phyloP scores from a whole-genome alignment of 2,797 vertebrate species.

The Natrix natrix region DNA sequence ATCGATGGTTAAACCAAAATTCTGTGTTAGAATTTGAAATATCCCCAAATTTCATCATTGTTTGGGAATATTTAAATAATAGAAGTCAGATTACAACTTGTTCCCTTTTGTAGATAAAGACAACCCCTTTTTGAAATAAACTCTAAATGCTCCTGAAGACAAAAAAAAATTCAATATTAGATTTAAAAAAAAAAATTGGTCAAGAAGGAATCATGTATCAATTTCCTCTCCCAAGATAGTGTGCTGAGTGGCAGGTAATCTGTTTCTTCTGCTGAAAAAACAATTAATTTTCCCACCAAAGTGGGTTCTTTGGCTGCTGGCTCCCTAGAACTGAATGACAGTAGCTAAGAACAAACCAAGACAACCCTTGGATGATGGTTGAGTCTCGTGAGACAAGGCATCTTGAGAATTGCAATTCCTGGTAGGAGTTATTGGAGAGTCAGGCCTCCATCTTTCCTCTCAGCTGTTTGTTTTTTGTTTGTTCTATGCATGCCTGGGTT shows the following conservation, averaged over 20 bases:
- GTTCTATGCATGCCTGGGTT: background rate
- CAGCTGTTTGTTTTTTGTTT: background rate
- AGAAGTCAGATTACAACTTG: background rate
- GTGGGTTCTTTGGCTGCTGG: background rate
- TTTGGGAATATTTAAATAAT: background rate
- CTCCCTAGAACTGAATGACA: background rate
- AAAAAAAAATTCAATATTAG: background rate
- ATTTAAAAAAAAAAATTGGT: no score
- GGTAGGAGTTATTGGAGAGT: background rate
- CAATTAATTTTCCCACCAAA: background rate
- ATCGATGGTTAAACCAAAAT: background rate
- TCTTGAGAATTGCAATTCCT: background rate
- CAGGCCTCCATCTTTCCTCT: background rate
- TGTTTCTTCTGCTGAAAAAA: background rate
- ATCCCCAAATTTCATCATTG: background rate
- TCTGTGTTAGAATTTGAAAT: background rate
- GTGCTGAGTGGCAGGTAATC: background rate
- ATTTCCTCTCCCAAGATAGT: background rate
- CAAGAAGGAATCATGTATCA: background rate
- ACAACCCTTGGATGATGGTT: background rate
- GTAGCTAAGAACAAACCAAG: background rate
- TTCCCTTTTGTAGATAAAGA: background rate
- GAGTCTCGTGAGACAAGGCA: background rate
- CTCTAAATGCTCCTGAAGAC: background rate
- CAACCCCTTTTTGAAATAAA: background rate